Evolutionary conservation across 2,113 vertebrate species (phyloP).

Genomic region (Corynorhinus townsendii): DNA sequence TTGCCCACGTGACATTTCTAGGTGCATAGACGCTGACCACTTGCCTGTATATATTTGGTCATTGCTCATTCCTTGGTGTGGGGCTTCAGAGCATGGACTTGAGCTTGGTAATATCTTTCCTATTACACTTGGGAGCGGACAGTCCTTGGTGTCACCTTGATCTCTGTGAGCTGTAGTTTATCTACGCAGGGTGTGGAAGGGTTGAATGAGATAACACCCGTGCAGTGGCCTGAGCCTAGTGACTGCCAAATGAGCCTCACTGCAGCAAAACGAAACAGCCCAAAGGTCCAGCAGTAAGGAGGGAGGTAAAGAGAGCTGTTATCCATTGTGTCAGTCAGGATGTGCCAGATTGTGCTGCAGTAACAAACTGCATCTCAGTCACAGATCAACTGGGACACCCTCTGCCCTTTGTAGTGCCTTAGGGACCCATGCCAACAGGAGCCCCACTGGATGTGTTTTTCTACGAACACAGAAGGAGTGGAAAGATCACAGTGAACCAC

Average conservation of each 20-base stretch:
- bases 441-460: background rate
- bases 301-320: background rate
- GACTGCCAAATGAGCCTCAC: background rate
- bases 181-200: background rate
- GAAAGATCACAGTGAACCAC: background rate
- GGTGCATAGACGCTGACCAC: background rate
- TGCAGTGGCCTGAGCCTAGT: background rate
- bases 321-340: background rate
- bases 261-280: background rate
- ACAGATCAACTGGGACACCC: too few relatives aligned
- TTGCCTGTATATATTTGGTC: background rate
- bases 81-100: background rate
- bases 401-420: background rate
- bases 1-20: background rate
- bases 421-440: background rate
- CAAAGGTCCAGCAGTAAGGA: background rate
- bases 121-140: background rate
- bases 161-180: background rate
- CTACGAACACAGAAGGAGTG: background rate
- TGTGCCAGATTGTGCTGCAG: background rate
- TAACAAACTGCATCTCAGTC: background rate
- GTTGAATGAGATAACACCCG: background rate
- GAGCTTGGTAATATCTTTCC: background rate
- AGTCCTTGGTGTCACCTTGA: background rate
- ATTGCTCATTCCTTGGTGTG: background rate